A percentile compares a stretch with the other conserved stretches of the same genome.
Evolutionary conservation across 2,797 vertebrate species (phyloP).

Genomic region (Chelmon rostratus): DNA sequence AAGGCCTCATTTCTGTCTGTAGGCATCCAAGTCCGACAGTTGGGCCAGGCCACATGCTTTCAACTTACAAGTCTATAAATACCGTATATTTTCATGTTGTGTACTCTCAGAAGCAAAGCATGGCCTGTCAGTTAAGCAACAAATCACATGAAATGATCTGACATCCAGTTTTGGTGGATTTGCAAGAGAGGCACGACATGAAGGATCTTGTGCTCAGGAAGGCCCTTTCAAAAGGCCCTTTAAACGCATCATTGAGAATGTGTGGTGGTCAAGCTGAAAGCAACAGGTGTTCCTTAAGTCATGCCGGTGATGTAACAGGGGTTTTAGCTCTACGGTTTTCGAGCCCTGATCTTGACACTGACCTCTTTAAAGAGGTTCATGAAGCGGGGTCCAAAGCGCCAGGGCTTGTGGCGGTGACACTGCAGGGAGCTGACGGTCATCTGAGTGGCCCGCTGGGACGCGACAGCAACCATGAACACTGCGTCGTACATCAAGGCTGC

Average conservation of each 20-base stretch:
- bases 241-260: conserved; percentile 22
- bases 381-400: conserved; percentile 95
- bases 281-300: not conserved
- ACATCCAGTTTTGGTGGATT: conserved; percentile 23
- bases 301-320: not conserved
- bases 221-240: conserved; percentile 8
- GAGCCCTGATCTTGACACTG: conserved; percentile 58
- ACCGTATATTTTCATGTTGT: conserved; percentile 48
- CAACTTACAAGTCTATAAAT: conserved; percentile 64
- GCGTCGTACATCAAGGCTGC: conserved; percentile 98
- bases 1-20: conserved; percentile 73
- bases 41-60: conserved; percentile 40
- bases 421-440: conserved; percentile 97
- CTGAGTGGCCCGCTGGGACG: conserved; percentile 93
- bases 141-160: conserved; percentile 19
- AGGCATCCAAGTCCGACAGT: conserved; percentile 64
- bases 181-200: conserved; percentile 5
- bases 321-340: not conserved
- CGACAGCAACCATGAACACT: conserved; percentile 94
- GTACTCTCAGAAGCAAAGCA: conserved; percentile 27
- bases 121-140: conserved; percentile 16
- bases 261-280: conserved; percentile 23
- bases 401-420: conserved; percentile 97
- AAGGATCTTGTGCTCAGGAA: not conserved
- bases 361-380: conserved; percentile 98